Conservation (phyloP, 2,113 vertebrate genomes). For the Elephantulus edwardii region DNA sequence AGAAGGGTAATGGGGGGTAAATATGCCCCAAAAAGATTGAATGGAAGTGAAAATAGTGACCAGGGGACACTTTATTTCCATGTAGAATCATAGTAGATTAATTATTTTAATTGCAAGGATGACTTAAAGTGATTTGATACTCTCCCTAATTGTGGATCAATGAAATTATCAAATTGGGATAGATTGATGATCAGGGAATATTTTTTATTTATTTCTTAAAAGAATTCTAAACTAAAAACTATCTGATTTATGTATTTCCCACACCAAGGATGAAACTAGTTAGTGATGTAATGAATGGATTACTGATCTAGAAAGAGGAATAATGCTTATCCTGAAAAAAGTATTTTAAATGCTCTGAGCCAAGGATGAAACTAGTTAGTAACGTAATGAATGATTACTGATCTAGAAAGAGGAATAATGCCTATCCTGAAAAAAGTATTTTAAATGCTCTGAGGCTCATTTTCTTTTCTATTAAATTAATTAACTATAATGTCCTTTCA, state of each 20-base stretch:
- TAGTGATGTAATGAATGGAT: neutral
- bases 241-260: neutral
- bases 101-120: neutral
- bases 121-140: constrained; percentile 23
- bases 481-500: neutral
- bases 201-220: constrained; percentile 29
- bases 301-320: neutral
- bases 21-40: neutral
- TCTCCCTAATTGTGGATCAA: neutral
- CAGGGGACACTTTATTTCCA: neutral
- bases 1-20: neutral
- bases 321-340: neutral
- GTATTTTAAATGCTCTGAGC: neutral
- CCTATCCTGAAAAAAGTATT: neutral
- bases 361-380: neutral
- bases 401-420: neutral
- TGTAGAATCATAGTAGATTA: neutral
- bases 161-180: neutral
- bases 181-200: neutral
- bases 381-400: neutral
- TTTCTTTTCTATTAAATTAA: neutral
- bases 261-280: neutral
- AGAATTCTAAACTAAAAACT: neutral
- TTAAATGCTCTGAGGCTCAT: neutral
- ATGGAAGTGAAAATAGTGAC: neutral